phyloP scores from a whole-genome alignment of 2,113 vertebrate species.

The Pitta sordida region DNA sequence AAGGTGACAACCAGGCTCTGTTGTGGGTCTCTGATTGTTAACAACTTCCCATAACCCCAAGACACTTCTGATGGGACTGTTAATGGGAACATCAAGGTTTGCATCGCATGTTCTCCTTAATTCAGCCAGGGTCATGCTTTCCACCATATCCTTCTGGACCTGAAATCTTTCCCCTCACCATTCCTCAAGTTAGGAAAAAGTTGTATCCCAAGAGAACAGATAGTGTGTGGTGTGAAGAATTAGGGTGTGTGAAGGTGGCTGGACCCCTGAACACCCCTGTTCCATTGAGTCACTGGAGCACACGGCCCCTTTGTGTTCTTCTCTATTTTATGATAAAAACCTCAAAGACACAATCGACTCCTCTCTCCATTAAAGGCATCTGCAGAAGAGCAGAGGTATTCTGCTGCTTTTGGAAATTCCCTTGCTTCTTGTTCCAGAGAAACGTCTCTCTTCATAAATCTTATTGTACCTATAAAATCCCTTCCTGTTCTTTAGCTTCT shows the following conservation, averaged over 20 bases:
- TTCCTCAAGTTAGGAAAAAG: neutral
- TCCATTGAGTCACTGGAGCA: neutral
- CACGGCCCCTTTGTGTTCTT: neutral
- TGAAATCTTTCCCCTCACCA: neutral
- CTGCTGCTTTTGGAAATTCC: conserved; percentile 4
- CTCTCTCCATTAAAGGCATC: neutral
- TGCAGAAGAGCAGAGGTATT: neutral
- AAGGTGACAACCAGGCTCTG: neutral
- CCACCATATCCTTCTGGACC: neutral
- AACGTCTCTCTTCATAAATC: neutral
- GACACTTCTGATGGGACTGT: neutral
- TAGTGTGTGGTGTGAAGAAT: neutral
- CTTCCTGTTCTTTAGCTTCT: conserved; percentile 1
- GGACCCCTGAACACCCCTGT: neutral
- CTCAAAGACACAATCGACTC: neutral
- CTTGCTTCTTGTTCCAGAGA: neutral
- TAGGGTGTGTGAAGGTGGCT: neutral
- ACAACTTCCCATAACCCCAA: neutral
- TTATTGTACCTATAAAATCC: conserved; percentile 10
- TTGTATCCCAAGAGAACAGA: neutral
- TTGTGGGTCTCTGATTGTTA: neutral
- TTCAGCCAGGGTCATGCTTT: neutral
- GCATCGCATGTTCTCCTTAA: neutral
- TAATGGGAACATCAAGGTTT: neutral
- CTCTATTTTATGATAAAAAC: neutral